phyloP scores from a whole-genome alignment of 2,888 invertebrate genomes.

The Margaritifera margaritifera region DNA sequence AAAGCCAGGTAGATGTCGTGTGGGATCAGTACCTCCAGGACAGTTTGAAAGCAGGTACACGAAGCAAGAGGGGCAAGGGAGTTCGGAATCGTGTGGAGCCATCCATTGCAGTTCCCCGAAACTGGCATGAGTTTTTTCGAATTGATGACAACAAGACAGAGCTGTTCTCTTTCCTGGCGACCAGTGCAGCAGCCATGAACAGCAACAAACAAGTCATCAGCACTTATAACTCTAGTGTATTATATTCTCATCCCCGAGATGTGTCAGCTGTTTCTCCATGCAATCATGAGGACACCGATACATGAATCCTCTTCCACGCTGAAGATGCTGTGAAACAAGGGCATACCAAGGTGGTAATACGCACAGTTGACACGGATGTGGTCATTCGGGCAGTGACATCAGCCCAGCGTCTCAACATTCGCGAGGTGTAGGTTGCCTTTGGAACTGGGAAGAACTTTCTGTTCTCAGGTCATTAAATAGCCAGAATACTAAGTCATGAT shows the following conservation, averaged over 20 bases:
- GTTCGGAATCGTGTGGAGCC: constrained; percentile 14
- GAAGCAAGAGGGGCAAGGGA: constrained; percentile 30
- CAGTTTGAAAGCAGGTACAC: constrained; percentile 26
- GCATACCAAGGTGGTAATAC: neutral
- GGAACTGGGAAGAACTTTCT: constrained; percentile 7
- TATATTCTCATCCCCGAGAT: neutral
- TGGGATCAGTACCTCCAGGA: too few relatives aligned
- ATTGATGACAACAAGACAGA: constrained; percentile 31
- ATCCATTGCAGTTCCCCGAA: constrained; percentile 9
- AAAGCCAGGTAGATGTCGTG: too few relatives aligned
- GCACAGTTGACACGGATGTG: constrained; percentile 26
- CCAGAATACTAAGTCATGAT: neutral
- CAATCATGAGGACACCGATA: constrained; percentile 29
- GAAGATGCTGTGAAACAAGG: constrained; percentile 14
- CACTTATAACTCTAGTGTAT: too few relatives aligned
- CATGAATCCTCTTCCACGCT: constrained; percentile 16
- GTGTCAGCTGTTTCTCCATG: constrained; percentile 12
- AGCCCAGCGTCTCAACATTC: too few relatives aligned
- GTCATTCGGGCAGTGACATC: constrained; percentile 18
- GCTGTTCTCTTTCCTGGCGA: too few relatives aligned
- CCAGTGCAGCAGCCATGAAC: too few relatives aligned
- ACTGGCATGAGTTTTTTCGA: constrained; percentile 25
- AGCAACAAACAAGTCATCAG: too few relatives aligned
- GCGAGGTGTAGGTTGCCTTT: too few relatives aligned
- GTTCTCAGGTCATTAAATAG: constrained; percentile 3